Evolutionary conservation across 2,797 vertebrate species (phyloP), one percentile per base, ranked within the genome.

Genomic region (Peromyscus melanophrys): DNA sequence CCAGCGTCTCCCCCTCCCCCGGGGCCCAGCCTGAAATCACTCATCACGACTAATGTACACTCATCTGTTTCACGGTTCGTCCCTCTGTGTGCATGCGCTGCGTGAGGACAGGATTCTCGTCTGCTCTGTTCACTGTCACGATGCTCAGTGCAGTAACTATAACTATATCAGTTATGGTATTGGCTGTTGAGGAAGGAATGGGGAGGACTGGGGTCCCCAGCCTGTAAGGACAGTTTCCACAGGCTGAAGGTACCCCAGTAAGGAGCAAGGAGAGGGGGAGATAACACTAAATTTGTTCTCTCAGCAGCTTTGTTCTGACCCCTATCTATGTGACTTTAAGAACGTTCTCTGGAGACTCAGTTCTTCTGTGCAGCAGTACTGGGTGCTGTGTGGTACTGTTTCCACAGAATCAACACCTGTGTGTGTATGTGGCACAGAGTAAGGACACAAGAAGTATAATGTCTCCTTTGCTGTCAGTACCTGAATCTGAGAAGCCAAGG

Each of bases 61-160:
- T 13, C 2, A 25, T 94, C 34, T 34, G 29, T 52, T 52, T 40
- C 71, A 4, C 7, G 13, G 11, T 29, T 46, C 52, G 9, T 52
- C 52, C 16, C 59, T 88, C 31, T 31, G 76, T 76, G 25, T 6
- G 23, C 7, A 29, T 0, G 40, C 19, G 40, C 27, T 55, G 4
- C 0, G 0, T 6, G 6, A 52, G 55, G 67, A 14, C 52, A 82
- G 34, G 59, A 59, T 0, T 46, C 90, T 67, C 3, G 0, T 73
- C 78, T 21, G 69, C n/a, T 71, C 19, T 89, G 4, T 19, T 29
- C 6, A 27, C 69, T 17, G 4, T 6, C 6, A 14, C 67, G 61
- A 27, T 31, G n/a, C 5, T 13, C 16, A 4, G 2, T 1, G 21
- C 14, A 14, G 34, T 49, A 75, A n/a, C 0, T n/a, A 6, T 10